Evolutionary conservation across 2,888 invertebrate genomes (phyloP).

Genomic region (Patella ulyssiponensis): DNA sequence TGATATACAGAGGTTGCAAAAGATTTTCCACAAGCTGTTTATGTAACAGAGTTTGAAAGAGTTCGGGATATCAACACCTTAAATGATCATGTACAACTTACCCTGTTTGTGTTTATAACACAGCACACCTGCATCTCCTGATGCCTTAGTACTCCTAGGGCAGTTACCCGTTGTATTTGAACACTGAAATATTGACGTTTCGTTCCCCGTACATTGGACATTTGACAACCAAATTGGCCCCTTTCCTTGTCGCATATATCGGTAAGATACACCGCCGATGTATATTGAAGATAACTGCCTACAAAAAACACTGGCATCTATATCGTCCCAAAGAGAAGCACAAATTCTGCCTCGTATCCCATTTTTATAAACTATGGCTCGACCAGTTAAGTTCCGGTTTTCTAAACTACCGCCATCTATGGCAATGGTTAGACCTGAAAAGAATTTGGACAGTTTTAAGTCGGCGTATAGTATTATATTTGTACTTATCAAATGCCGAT

Average conservation of each 20-base stretch:
- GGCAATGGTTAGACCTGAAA: slow-evolving; percentile 42
- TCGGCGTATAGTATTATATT: no score
- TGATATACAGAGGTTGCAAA: no score
- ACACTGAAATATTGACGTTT: slow-evolving; percentile 35
- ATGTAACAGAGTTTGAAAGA: no score
- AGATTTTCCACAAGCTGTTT: no score
- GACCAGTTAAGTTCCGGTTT: slow-evolving; percentile 43
- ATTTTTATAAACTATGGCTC: slow-evolving; percentile 49
- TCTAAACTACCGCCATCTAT: slow-evolving; percentile 24
- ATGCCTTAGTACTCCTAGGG: no score
- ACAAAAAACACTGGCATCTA: slow-evolving; percentile 52
- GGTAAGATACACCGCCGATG: no score
- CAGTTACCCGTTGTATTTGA: slow-evolving; percentile 31
- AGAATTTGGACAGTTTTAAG: no score
- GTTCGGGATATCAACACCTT: no score
- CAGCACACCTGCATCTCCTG: slow-evolving; percentile 42
- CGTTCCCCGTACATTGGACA: slow-evolving; percentile 22
- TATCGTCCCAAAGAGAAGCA: slow-evolving; percentile 50
- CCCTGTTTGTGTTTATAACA: slow-evolving; percentile 39
- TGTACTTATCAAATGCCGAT: no score
- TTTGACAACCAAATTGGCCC: slow-evolving; percentile 22
- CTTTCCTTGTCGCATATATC: no score
- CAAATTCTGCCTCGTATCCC: slow-evolving; percentile 54
- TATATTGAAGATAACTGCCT: slow-evolving; percentile 36
- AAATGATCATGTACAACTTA: no score